Evolutionary conservation across 2,888 invertebrate genomes (phyloP), one percentile per base, ranked within the genome.

Genomic region (Lasius fuliginosus): DNA sequence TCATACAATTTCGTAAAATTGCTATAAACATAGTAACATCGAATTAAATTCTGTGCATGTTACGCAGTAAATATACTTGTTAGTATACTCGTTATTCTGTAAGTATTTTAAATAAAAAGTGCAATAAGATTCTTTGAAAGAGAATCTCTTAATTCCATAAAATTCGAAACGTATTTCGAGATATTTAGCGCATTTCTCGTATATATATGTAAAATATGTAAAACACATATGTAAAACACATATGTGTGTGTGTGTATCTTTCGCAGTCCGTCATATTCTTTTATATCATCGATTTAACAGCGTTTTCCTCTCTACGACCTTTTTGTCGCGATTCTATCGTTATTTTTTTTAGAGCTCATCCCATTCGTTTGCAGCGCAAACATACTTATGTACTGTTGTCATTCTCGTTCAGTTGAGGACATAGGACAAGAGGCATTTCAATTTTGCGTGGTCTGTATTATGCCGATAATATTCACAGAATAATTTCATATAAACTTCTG

Each of bases 241-340:
- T 5, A 46, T 46, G 33, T 11, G 11, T 11, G n/a, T 27, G 46
- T 40, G 30, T 46, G 27, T 62, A 36, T 60, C n/a, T 30, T 3
- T 60, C 23, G n/a, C 73, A 81, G 46, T 81, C 60, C 49, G 27
- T 60, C 27, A 71, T 77, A 64, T 71, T 82, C 15, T 58, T 36
- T 30, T 40, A 27, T 58, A 46, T 82, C 74, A 56, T 56, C 89
- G 79, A 86, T 86, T 82, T 85, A 82, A 89, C 86, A 87, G 64
- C 77, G 88, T 87, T 87, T 89, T 86, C 73, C 86, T 89, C 85
- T 87, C 85, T 83, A 82, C 86, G 62, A 65, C 9, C 58, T 64
- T 42, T 65, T 81, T 71, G 40, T 68, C 64, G 62, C 58, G 40
- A 68, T 77, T 83, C 53, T 81, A 65, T 71, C 64, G 49, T 71